Percentiles rank a stretch among this genome's conserved stretches.
These are phyloP conservation scores for Coecobrya sp. DNA, from an alignment of 2,888 invertebrate genomes.

Conservation along the genomic window DNA sequence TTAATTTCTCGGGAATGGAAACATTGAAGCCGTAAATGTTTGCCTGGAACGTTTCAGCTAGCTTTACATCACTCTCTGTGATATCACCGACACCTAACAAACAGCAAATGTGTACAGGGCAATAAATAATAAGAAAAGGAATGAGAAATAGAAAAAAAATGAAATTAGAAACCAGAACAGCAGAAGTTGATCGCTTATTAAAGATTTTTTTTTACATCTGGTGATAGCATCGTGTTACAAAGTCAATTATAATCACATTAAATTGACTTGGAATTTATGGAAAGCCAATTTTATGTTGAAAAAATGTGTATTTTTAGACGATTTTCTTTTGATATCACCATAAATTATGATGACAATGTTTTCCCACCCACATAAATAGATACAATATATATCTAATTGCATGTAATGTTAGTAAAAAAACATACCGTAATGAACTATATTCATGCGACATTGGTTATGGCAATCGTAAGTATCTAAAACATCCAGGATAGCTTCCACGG, in stretches of 20 bases:
- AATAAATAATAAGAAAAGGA: background rate
- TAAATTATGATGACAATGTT: constrained; percentile 3
- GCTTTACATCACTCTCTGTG: constrained; percentile 94
- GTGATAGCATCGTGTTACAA: background rate
- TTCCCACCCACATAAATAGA: background rate
- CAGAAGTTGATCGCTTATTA: background rate
- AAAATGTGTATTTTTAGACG: background rate
- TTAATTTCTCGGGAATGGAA: constrained; percentile 88
- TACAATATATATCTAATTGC: no score
- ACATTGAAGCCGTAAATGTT: constrained; percentile 97
- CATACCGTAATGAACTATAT: constrained; percentile 94
- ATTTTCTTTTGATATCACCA: background rate
- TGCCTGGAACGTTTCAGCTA: constrained; percentile 93
- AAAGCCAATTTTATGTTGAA: background rate
- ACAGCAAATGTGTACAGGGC: background rate
- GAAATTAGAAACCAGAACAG: constrained; percentile 23
- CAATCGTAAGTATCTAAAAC: constrained; percentile 94
- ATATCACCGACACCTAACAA: constrained; percentile 92
- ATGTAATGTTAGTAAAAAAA: no score
- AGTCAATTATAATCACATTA: background rate
- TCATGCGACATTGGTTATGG: constrained; percentile 91
- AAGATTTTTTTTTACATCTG: background rate
- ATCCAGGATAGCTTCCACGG: constrained; percentile 97
- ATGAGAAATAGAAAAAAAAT: background rate
- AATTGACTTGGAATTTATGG: background rate